Evolutionary conservation across 2,888 invertebrate genomes (phyloP).

Genomic region (Lithosia quadra): DNA sequence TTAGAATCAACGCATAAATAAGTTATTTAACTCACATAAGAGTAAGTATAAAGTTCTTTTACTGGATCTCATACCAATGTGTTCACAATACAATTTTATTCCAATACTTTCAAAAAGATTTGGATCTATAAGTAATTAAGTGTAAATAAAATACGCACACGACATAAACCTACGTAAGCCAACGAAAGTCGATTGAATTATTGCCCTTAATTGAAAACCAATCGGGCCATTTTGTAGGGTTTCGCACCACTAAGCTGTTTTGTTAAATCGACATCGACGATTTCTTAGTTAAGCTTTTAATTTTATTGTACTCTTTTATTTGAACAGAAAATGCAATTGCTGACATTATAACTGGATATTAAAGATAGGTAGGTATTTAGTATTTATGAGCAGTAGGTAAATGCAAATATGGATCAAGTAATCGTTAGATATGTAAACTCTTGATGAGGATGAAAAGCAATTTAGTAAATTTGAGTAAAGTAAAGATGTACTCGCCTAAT

Average conservation of each 20-base stretch:
- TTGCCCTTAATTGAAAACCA: conserved; percentile 37
- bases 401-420: background rate
- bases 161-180: conserved; percentile 1
- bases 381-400: background rate
- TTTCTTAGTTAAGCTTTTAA: conserved; percentile 32
- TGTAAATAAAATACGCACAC: background rate
- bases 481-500: too few species aligned
- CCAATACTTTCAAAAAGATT: too few species aligned
- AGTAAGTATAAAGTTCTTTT: background rate
- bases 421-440: background rate
- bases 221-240: conserved; percentile 28
- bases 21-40: too few species aligned
- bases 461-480: too few species aligned
- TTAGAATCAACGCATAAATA: too few species aligned
- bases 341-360: background rate
- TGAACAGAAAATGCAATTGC: background rate
- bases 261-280: conserved; percentile 14
- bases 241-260: conserved; percentile 28
- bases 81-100: background rate
- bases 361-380: background rate
- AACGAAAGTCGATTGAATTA: conserved; percentile 20
- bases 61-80: too few species aligned
- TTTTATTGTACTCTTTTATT: conserved; percentile 18
- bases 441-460: too few species aligned
- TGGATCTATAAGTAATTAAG: too few species aligned